Evolutionary conservation across 2,113 vertebrate species (phyloP), one percentile per base, ranked within the genome.

Genomic region (Xenotilapia flavipinnis): DNA sequence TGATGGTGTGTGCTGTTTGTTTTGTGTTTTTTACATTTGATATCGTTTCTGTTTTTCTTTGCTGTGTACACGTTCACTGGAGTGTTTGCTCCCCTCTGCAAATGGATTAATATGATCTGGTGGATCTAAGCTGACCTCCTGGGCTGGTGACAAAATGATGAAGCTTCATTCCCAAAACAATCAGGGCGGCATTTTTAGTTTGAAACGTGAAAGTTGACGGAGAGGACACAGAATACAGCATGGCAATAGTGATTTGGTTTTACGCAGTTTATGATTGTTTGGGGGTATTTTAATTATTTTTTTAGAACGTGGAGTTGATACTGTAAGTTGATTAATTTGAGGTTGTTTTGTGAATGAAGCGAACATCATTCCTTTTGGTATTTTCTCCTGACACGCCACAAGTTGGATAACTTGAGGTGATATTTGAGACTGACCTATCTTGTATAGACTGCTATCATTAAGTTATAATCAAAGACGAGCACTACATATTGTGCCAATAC

Each of bases 391-490:
- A 91, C 9, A 5, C 47, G 47, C 56, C 86, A 53, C 62, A 81
- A 36, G 6, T 62, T 65, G 40, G 5, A 58, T 81, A 38, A 85
- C 79, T 80, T 62, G 68, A 65, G 80, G 4, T 86, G 45, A 75
- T 86, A 8, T 87, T 89, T 80, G 9, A 80, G 73, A 80, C 51
- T 65, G 82, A 82, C 53, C 31, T 14, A 58, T 86, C 45, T 86
- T 93, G 91, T 93, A 95, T 86, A 93, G 84, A 92, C 85, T 82
- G 28, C 58, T 80, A 86, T 68, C 65, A 26, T 88, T 94, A 93
- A 95, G 42, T 95, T 96, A 94, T 92, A 92, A 90, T 90, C 89
- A 54, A 79, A 90, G 93, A 93, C 91, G 13, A 94, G 91, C 91
- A 84, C 91, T 88, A 54, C 84, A 81, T 83, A 2, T 47, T 53